Base-by-base conservation (phyloP, 2,113 vertebrate genomes). In the Pavo muticus region DNA sequence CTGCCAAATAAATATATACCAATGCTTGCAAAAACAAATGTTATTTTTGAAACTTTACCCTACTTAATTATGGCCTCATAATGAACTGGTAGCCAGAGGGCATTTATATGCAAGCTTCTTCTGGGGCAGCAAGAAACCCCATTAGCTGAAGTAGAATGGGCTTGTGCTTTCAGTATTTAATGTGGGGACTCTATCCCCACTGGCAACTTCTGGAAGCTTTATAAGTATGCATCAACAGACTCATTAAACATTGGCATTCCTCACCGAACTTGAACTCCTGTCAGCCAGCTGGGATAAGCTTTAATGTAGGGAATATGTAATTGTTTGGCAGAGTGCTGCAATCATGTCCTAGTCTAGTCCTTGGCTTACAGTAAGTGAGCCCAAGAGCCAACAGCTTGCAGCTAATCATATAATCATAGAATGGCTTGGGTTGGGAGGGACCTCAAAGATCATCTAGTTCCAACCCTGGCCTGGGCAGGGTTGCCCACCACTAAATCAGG, bases 161-260 rank as follows among this genome's bases (percentile, higher is more conserved):
- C 44, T 74, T 93, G 63, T 85, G 76, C 24, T 83, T 79, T 78
- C 80, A 56, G 15, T 67, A 65, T 63, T 91, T 60, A 60, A 91
- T 50, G 21, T 75, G 88, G 63, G 54, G 73, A 72, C 70, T 95
- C 50, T 19, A 50, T 73, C 48, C 87, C 74, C 84, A 87, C 87
- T 96, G 91, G 87, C 73, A 92, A 4, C 59, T 93, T 87, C 59
- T 82, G 70, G 87, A 79, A 94, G 84, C 71, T 83, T 92, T 63
- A 20, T 73, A 85, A 90, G 60, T 65, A 75, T 37, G 84, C 84
- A 71, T 89, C 94, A 93, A 94, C 56, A 91, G 77, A 50, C 59
- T 91, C 78, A 92, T 92, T 93, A 93, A 93, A 70, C 42, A 42
- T 10, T 87, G 68, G 87, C 87, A 89, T 82, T 73, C 74, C 84